These are phyloP conservation scores for Elaeidobius kamerunicus DNA, from an alignment of 2,888 invertebrate genomes.

Conservation along the genomic window DNA sequence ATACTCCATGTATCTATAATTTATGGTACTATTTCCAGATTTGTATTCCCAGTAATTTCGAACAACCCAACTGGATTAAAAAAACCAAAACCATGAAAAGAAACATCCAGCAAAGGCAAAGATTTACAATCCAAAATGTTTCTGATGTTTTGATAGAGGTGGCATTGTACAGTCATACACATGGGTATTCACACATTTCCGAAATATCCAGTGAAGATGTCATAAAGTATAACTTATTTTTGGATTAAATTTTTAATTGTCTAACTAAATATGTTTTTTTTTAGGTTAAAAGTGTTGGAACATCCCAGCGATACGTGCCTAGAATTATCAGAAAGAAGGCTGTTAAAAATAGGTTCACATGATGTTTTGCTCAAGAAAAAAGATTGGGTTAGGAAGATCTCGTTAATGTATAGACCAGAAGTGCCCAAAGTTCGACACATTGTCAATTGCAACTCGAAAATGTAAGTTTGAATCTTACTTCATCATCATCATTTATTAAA, in stretches of 20 bases:
- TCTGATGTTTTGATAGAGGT: slow-evolving; percentile 79
- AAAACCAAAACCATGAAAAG: slow-evolving; percentile 70
- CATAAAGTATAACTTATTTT: slow-evolving; percentile 53
- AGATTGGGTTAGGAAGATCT: slow-evolving; percentile 70
- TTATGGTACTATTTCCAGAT: slow-evolving; percentile 36
- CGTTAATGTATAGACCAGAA: slow-evolving; percentile 42
- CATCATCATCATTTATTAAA: background rate
- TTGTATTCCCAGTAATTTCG: slow-evolving; percentile 59
- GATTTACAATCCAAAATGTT: slow-evolving; percentile 79
- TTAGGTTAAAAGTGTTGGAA: slow-evolving; percentile 75
- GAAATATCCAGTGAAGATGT: slow-evolving; percentile 75
- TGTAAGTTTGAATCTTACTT: slow-evolving; percentile 33
- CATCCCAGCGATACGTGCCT: slow-evolving; percentile 84
- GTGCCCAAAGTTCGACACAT: slow-evolving; percentile 43
- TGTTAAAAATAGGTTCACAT: slow-evolving; percentile 71
- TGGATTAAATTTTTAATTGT: slow-evolving; percentile 2
- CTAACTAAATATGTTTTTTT: slow-evolving; percentile 10
- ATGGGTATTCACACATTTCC: slow-evolving; percentile 63
- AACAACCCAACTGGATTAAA: slow-evolving; percentile 78
- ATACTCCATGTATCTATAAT: background rate
- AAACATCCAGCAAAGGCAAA: slow-evolving; percentile 43
- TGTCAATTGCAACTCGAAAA: slow-evolving; percentile 39
- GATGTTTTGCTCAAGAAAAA: slow-evolving; percentile 75
- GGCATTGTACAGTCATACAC: slow-evolving; percentile 69
- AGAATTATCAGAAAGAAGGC: slow-evolving; percentile 86